phyloP scores from a whole-genome alignment of 2,113 vertebrate genomes.

The Pachyramphus minor region DNA sequence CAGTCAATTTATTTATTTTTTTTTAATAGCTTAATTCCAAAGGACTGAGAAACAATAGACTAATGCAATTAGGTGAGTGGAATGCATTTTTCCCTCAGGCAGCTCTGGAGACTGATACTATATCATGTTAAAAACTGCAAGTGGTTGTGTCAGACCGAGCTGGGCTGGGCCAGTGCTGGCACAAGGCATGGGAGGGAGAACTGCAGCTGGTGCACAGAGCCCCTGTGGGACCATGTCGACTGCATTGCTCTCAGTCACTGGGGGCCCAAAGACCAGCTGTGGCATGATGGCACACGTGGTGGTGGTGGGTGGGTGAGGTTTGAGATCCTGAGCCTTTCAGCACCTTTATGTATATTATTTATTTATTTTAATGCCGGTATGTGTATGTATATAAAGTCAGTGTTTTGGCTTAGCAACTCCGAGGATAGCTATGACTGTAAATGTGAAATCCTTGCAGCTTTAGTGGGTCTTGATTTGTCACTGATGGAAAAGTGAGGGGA shows the following conservation, averaged over 20 bases:
- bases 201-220: background rate
- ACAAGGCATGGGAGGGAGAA: background rate
- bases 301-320: background rate
- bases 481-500: background rate
- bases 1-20: background rate
- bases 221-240: fast-evolving
- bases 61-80: slow-evolving; percentile 25
- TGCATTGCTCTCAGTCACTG: background rate
- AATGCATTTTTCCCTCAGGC: slow-evolving; percentile 19
- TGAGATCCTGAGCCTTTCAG: background rate
- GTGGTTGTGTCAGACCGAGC: background rate
- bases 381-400: fast-evolving
- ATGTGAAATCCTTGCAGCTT: background rate
- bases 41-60: background rate
- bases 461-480: background rate
- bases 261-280: background rate
- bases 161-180: background rate
- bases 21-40: background rate
- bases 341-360: background rate
- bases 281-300: background rate
- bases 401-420: background rate
- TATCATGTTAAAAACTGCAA: background rate
- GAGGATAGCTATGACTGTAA: background rate
- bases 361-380: background rate
- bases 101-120: slow-evolving; percentile 17